Evolutionary conservation across 2,888 invertebrate genomes (phyloP).

Genomic region (Drosophila algonquin): DNA sequence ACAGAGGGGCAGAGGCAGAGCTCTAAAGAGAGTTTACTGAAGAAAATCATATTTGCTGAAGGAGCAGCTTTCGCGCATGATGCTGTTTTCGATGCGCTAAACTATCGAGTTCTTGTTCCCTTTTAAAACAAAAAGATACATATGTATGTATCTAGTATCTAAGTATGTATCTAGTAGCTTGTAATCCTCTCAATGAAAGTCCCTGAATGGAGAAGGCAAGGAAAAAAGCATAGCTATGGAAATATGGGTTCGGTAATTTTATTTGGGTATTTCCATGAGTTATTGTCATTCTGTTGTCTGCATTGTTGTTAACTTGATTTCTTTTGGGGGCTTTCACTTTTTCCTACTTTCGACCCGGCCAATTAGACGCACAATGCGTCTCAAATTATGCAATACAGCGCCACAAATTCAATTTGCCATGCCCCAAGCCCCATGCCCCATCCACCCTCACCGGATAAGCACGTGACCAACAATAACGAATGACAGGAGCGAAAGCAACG

Average conservation of each 20-base stretch:
- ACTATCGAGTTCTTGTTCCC: not conserved
- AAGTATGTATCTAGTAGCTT: too few relatives aligned
- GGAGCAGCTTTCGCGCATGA: too few relatives aligned
- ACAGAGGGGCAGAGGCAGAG: not conserved
- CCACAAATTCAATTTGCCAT: conserved; percentile 76
- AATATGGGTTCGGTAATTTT: conserved; percentile 4
- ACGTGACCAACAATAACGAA: conserved; percentile 61
- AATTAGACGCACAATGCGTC: conserved; percentile 73
- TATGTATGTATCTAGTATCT: too few relatives aligned
- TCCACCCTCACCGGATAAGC: conserved; percentile 38
- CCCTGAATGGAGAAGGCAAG: too few relatives aligned
- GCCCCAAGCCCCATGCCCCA: conserved; percentile 16
- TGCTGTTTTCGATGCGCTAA: too few relatives aligned
- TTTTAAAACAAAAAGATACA: too few relatives aligned
- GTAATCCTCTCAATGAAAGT: too few relatives aligned
- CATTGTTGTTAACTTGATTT: conserved; percentile 1
- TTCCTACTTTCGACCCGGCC: conserved; percentile 43
- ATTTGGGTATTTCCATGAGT: conserved; percentile 17
- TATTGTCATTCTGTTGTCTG: not conserved
- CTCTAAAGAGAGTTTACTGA: not conserved
- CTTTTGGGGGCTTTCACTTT: conserved; percentile 57
- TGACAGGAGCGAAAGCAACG: conserved; percentile 21
- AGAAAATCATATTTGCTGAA: not conserved
- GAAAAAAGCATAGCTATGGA: too few relatives aligned
- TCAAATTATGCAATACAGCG: conserved; percentile 75